Base-by-base conservation (phyloP, 2,113 vertebrate species). In the Calidris pygmaea region DNA sequence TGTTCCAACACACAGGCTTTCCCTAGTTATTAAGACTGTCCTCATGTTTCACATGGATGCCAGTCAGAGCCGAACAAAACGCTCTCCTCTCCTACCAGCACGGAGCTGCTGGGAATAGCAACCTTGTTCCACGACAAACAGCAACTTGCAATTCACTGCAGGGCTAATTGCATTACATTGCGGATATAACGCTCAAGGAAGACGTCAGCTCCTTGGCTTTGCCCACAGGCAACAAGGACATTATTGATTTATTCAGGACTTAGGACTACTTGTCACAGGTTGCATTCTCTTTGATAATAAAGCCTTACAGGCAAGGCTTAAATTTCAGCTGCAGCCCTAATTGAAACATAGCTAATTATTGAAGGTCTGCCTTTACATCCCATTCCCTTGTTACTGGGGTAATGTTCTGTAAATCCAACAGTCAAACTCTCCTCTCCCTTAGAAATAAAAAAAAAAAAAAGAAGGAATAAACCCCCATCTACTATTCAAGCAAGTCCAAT, bases 291-390 rank as follows among this genome's bases (percentile, higher is more conserved):
- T 93, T 90, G 75, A 93, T 84, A 93, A 86, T 75, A 93, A 94
- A 87, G 72, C 77, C 91, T 90, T 86, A 87, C 48, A 93, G 45
- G 68, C 71, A 75, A 80, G 63, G 65, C 74, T 96, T 95, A 84
- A 76, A 85, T 84, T 94, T 94, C 88, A 93, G 77, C 84, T 80
- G 43, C 74, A 86, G 89, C n/a, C 43, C 80, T 95, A 89, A 96
- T 82, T 97, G 94, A 96, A 95, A 95, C 43, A 59, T 73, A 83
- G 74, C 85, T 97, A 97, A 97, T 97, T 97, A 94, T 7, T 56
- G 55, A 89, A 93, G 59, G 80, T n/a, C 63, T 91, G 88, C 34
- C 78, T 90, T 84, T 89, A 71, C 39, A 92, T 78, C 43, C 89
- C 26, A 32, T 85, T 95, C 86, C 68, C 85, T 87, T 82, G 53